phyloP scores from a whole-genome alignment of 2,888 invertebrate species.

The Drosophila longiperda region DNA sequence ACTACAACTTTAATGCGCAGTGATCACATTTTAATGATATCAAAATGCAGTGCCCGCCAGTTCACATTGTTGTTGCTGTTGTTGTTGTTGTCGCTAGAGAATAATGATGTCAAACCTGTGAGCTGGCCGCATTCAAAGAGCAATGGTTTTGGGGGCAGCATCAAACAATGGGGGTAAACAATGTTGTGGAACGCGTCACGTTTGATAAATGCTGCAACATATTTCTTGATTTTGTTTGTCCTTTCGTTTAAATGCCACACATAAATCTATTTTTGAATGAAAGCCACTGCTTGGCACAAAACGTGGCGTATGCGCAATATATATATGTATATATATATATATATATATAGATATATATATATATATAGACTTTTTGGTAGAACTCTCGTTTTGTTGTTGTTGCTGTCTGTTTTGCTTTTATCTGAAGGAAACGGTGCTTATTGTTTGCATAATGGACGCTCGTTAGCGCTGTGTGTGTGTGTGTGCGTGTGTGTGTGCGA shows the following conservation, averaged over 20 bases:
- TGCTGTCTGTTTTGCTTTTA: conserved; percentile 55
- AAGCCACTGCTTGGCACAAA: conserved; percentile 51
- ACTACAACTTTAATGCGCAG: conserved; percentile 74
- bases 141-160: neutral
- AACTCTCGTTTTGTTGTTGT: conserved; percentile 27
- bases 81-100: conserved; percentile 30
- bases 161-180: conserved; percentile 31
- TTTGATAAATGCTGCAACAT: conserved; percentile 76
- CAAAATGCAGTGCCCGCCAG: conserved; percentile 66
- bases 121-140: conserved; percentile 1
- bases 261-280: conserved; percentile 83
- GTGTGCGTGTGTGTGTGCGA: conserved; percentile 8
- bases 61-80: conserved; percentile 22
- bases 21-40: conserved; percentile 83
- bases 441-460: conserved; percentile 82
- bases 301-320: conserved; percentile 69
- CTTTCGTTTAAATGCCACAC: conserved; percentile 74
- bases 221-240: conserved; percentile 67
- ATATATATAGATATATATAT: neutral
- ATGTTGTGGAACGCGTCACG: conserved; percentile 64
- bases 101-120: conserved; percentile 65
- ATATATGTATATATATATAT: conserved; percentile 19
- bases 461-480: conserved; percentile 66
- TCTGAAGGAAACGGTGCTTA: conserved; percentile 75
- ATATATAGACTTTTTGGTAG: conserved; percentile 37